phyloP scores from a whole-genome alignment of 2,888 invertebrate species.

The Drosophila incognita region DNA sequence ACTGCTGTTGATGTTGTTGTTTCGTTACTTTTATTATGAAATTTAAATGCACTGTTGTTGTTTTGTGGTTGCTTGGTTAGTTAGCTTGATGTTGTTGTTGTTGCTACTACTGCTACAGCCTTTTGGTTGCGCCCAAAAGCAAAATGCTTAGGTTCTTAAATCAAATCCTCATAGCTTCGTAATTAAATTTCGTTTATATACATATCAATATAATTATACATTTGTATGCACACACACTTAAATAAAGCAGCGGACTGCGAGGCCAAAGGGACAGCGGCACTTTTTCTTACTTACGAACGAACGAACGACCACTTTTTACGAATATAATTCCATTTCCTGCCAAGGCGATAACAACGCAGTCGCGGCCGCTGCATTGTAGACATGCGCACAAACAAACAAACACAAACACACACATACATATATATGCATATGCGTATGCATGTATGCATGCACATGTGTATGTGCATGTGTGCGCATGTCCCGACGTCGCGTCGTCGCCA shows the following conservation, averaged over 20 bases:
- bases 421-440: slow-evolving; percentile 9
- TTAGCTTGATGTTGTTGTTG: slow-evolving; percentile 27
- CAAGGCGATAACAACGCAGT: slow-evolving; percentile 78
- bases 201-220: not conserved
- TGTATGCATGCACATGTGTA: slow-evolving; percentile 15
- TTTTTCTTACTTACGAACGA: slow-evolving; percentile 26
- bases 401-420: not conserved
- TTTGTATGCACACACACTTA: not conserved
- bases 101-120: slow-evolving; percentile 25
- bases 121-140: slow-evolving; percentile 50
- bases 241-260: slow-evolving; percentile 7
- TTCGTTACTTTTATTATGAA: slow-evolving; percentile 67
- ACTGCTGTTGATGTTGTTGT: slow-evolving; percentile 13
- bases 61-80: slow-evolving; percentile 32
- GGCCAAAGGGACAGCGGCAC: slow-evolving; percentile 30
- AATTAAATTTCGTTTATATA: slow-evolving; percentile 64
- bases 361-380: slow-evolving; percentile 45
- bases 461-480: slow-evolving; percentile 48
- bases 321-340: slow-evolving; percentile 83
- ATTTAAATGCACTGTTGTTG: slow-evolving; percentile 49
- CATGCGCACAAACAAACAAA: slow-evolving; percentile 29
- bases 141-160: slow-evolving; percentile 73
- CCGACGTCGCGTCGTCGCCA: slow-evolving; percentile 62
- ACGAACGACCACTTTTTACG: slow-evolving; percentile 73
- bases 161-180: slow-evolving; percentile 68